phyloP scores from a whole-genome alignment of 2,797 vertebrate genomes.

The Chelon labrosus region DNA sequence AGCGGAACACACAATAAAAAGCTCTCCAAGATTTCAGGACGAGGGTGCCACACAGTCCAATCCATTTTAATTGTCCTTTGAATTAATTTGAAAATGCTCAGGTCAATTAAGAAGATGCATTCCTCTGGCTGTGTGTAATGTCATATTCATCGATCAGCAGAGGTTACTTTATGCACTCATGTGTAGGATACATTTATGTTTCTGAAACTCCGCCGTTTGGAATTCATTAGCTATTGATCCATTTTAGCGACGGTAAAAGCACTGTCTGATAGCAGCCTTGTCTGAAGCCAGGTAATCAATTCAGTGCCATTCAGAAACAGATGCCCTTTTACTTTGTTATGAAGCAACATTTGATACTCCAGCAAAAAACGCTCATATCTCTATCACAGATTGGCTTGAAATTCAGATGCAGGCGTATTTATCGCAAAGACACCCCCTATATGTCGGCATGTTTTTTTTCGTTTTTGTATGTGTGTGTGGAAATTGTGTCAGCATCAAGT shows the following conservation, averaged over 20 bases:
- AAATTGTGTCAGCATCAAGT: background rate
- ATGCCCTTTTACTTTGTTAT: constrained; percentile 70
- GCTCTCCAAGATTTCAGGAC: constrained; percentile 39
- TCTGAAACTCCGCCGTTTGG: constrained; percentile 72
- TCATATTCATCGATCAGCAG: constrained; percentile 80
- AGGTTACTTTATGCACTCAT: constrained; percentile 77
- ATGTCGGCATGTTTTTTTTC: background rate
- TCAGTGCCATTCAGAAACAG: constrained; percentile 67
- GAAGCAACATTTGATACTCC: constrained; percentile 43
- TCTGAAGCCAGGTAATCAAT: constrained; percentile 76
- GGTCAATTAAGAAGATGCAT: constrained; percentile 83
- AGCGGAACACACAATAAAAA: constrained; percentile 55
- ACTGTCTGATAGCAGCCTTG: constrained; percentile 59
- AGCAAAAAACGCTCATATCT: constrained; percentile 19
- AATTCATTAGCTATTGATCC: constrained; percentile 86
- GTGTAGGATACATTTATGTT: constrained; percentile 79
- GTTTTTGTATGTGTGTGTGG: background rate
- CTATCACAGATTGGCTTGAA: constrained; percentile 23
- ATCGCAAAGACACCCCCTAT: background rate
- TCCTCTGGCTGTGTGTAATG: constrained; percentile 76
- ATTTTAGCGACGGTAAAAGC: constrained; percentile 67
- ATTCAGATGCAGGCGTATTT: constrained; percentile 18
- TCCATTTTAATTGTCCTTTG: constrained; percentile 79
- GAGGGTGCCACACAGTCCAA: constrained; percentile 63
- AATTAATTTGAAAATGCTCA: constrained; percentile 79